Percentiles rank a stretch among this genome's conserved stretches.
Conservation (phyloP, 1,140 invertebrate genomes). For the Uloborus diversus region DNA sequence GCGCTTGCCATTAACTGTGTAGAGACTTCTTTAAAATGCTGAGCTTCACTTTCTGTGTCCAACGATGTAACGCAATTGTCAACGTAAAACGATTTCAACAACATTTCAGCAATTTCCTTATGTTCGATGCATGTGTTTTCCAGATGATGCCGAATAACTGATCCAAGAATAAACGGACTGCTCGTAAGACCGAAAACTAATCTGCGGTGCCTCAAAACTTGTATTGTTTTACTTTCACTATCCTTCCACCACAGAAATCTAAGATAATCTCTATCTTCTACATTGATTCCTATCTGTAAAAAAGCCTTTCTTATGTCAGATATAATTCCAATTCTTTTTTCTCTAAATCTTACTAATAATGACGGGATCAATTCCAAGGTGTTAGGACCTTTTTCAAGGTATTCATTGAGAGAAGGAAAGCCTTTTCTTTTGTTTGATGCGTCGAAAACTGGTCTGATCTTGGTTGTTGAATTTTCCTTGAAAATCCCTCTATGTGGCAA, state of each 20-base stretch:
- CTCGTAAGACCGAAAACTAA: neutral
- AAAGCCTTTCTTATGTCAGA: slow-evolving; percentile 66
- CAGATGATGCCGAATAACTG: neutral
- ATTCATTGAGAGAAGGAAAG: slow-evolving; percentile 55
- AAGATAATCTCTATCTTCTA: slow-evolving; percentile 7
- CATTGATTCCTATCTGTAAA: slow-evolving; percentile 62
- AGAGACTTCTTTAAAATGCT: neutral
- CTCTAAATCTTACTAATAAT: slow-evolving; percentile 63
- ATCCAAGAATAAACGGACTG: slow-evolving; percentile 5
- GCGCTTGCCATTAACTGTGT: neutral
- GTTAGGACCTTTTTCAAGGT: slow-evolving; percentile 51
- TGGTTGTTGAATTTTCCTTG: slow-evolving; percentile 51
- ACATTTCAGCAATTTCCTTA: neutral
- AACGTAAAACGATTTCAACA: neutral
- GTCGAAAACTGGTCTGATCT: slow-evolving; percentile 59
- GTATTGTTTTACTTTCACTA: slow-evolving; percentile 7
- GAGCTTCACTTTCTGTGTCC: neutral
- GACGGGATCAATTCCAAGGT: slow-evolving; percentile 59
- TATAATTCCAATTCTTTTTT: slow-evolving; percentile 61
- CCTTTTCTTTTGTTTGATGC: slow-evolving; percentile 55
- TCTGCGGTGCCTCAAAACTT: neutral
- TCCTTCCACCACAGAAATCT: slow-evolving; percentile 21
- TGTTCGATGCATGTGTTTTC: neutral
- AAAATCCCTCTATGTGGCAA: slow-evolving; percentile 58
- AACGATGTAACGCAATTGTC: slow-evolving; percentile 10